phyloP scores from a whole-genome alignment of 53 echinoderm and acorn worm species.

The Mesocentrotus franciscanus region DNA sequence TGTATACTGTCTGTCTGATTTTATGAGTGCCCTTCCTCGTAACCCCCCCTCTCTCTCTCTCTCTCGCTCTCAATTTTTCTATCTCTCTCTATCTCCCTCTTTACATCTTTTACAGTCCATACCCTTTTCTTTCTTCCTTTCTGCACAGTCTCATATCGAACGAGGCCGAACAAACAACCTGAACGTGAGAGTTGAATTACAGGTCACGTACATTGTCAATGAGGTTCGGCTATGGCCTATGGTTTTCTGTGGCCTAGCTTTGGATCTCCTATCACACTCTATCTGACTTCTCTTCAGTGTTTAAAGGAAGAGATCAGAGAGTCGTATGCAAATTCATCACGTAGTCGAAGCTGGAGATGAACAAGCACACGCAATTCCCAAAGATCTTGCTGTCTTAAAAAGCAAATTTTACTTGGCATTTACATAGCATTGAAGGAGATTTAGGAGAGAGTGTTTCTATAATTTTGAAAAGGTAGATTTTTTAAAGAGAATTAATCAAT shows the following conservation, averaged over 20 bases:
- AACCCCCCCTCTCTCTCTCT: not conserved
- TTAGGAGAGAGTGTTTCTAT: not conserved
- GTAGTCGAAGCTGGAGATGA: not conserved
- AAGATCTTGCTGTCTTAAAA: not conserved
- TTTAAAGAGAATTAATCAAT: not conserved
- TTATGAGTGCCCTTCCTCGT: not conserved
- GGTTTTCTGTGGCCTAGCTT: slow-evolving; percentile 49
- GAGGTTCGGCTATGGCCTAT: slow-evolving; percentile 45
- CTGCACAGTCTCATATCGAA: slow-evolving; percentile 53
- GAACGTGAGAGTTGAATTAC: slow-evolving; percentile 56
- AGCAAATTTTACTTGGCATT: not conserved
- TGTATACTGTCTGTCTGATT: not conserved
- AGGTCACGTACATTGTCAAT: slow-evolving; percentile 60
- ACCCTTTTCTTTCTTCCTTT: slow-evolving; percentile 49
- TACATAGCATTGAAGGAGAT: not conserved
- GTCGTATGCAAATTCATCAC: not conserved
- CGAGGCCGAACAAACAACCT: slow-evolving; percentile 61
- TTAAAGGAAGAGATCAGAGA: slow-evolving; percentile 44
- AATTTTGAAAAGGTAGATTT: not conserved
- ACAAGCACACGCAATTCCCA: not conserved
- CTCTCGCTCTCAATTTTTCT: not conserved
- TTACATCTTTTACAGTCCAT: slow-evolving; percentile 12
- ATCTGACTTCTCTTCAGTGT: slow-evolving; percentile 23
- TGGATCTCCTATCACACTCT: slow-evolving; percentile 33
- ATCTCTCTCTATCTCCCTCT: not conserved